A percentile compares a stretch with the other conserved stretches of the same genome.
Conservation (phyloP, 2,888 invertebrate genomes). For the Idaea biselata region DNA sequence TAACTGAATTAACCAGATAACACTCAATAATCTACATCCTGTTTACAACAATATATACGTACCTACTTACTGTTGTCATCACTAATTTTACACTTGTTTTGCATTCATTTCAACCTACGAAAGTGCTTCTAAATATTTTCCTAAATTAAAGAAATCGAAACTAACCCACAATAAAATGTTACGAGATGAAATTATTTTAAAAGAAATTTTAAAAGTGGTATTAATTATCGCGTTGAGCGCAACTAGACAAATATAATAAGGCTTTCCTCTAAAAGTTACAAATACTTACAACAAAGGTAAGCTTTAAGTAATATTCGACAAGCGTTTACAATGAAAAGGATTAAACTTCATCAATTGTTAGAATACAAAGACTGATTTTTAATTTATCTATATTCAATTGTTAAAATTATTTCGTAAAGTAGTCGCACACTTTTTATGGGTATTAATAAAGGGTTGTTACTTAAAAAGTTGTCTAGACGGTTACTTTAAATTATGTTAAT, state of each 20-base stretch:
- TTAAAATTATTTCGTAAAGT: not conserved
- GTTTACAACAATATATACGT: too few species aligned
- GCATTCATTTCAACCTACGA: too few species aligned
- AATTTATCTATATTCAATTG: not conserved
- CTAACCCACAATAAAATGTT: too few species aligned
- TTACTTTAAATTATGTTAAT: not conserved
- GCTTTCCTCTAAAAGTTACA: slow-evolving; percentile 7
- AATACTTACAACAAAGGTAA: slow-evolving; percentile 30
- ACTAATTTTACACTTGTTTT: too few species aligned
- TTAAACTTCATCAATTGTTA: slow-evolving; percentile 29
- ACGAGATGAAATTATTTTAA: too few species aligned
- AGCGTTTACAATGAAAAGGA: slow-evolving; percentile 52
- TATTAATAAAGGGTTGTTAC: not conserved
- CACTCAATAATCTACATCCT: too few species aligned
- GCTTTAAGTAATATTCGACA: slow-evolving; percentile 43
- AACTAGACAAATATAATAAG: not conserved
- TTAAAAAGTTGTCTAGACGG: slow-evolving; percentile 3
- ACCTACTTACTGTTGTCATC: too few species aligned
- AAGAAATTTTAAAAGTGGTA: not conserved
- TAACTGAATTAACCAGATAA: too few species aligned
- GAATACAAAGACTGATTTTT: not conserved
- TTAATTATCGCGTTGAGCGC: not conserved
- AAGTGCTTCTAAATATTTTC: too few species aligned
- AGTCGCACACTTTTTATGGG: slow-evolving; percentile 3
- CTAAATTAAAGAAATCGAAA: too few species aligned